Base-by-base conservation (phyloP, 1,140 invertebrate genomes). In the Lepidurus apus region DNA sequence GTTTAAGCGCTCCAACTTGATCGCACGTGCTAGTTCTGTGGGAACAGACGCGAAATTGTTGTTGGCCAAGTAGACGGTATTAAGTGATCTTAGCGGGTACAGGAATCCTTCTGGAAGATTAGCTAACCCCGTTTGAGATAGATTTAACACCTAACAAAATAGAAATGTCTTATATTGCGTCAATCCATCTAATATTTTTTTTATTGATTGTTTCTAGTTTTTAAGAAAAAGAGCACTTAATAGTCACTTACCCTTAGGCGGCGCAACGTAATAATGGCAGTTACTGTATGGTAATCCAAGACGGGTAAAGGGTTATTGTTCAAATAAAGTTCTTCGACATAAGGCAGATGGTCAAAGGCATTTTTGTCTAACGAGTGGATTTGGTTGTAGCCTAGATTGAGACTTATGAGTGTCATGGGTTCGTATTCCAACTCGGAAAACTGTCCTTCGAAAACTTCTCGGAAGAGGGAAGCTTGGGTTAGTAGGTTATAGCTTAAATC, bases 401-500 rank as follows among this genome's bases (percentile, higher is more conserved):
- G 84, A 0, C 85, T 84, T 24, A 84, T 87, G 81, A 95, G 83
- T 1, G 89, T 86, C 9, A 94, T 81, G 0, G 92, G 90, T 77
- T 89, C 85, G 82, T 89, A 92, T 75, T 87, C 85, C 7, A 87
- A 84, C 0, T 84, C 81, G 1, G 86, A 83, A 81, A 87, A 92
- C 0, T 84, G 78, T 85, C 91, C 91, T 90, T 91, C 82, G 77
- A 87, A 87, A 26, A 89, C 87, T 76, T 90, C 84, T 0, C 91
- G 90, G 74, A 82, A 84, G 1, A 93, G 83, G 10, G 82, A 84
- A 13, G 87, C 87, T 0, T 86, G 82, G 0, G 86, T 89, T 7
- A 94, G 82, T 42, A 88, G 84, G 82, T 93, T 93, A 79, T 90
- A 83, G 80, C 91, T 92, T 75, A 94, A 83, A 83, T 93, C 91